phyloP scores from a whole-genome alignment of 1,140 invertebrate species.

The Caenorhabditis briggsae region DNA sequence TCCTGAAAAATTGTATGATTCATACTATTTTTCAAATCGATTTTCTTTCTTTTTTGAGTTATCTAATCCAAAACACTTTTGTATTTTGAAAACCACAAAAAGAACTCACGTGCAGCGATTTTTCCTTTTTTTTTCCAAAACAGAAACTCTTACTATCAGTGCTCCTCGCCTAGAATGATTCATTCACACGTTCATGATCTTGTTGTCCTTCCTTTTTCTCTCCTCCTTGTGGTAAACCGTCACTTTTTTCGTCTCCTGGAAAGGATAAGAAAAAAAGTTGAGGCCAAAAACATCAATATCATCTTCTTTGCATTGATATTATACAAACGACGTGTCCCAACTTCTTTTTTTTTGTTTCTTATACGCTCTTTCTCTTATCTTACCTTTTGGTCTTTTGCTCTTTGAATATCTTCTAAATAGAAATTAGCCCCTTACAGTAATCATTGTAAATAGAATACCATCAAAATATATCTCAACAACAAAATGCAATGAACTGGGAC shows the following conservation, averaged over 20 bases:
- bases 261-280: constrained; percentile 36
- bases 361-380: not conserved
- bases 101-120: too few relatives aligned
- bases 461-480: too few relatives aligned
- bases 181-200: constrained; percentile 48
- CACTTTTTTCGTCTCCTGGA: not conserved
- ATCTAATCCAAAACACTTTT: too few relatives aligned
- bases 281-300: constrained; percentile 37
- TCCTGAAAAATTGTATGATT: too few relatives aligned
- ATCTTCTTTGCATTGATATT: not conserved
- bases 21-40: too few relatives aligned
- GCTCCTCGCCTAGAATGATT: constrained; percentile 8
- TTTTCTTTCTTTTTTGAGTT: too few relatives aligned
- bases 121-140: not conserved
- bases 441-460: constrained; percentile 2
- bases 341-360: not conserved
- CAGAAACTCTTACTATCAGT: not conserved
- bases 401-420: not conserved
- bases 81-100: too few relatives aligned
- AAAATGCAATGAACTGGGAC: constrained; percentile 51
- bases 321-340: constrained; percentile 48
- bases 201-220: not conserved
- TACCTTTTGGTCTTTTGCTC: not conserved
- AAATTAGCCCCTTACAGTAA: not conserved
- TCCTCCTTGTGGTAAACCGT: constrained; percentile 7